Evolutionary conservation across 1,140 invertebrate species (phyloP).

Genomic region (Anoplophora glabripennis): DNA sequence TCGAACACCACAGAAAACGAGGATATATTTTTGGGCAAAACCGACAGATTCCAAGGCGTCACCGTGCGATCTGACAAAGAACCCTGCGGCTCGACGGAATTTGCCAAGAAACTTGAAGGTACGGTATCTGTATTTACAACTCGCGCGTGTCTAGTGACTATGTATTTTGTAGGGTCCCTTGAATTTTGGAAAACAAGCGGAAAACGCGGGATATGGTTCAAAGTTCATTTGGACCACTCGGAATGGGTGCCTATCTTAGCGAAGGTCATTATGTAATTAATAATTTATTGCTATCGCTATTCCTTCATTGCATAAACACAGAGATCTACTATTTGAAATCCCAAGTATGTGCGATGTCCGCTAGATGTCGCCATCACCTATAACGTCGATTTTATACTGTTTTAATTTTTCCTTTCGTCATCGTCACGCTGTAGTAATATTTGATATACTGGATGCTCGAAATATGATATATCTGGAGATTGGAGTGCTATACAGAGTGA

Average conservation of each 20-base stretch:
- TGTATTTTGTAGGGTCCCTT: constrained; percentile 64
- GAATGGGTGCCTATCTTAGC: constrained; percentile 76
- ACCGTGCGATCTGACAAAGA: constrained; percentile 62
- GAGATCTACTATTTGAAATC: too few relatives aligned
- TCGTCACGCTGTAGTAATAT: too few relatives aligned
- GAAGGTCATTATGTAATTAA: constrained; percentile 53
- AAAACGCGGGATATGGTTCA: constrained; percentile 80
- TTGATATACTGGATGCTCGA: too few relatives aligned
- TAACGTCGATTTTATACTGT: too few relatives aligned
- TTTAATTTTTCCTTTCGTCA: too few relatives aligned
- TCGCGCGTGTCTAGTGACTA: not conserved
- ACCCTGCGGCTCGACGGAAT: constrained; percentile 52
- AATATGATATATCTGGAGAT: too few relatives aligned
- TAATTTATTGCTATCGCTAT: constrained; percentile 16
- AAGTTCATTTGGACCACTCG: constrained; percentile 65
- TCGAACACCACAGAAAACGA: not conserved
- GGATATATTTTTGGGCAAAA: constrained; percentile 54
- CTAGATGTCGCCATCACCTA: not conserved
- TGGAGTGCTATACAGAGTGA: too few relatives aligned
- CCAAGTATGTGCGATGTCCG: too few relatives aligned
- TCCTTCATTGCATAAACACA: not conserved
- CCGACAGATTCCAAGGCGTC: constrained; percentile 68
- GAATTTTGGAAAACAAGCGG: constrained; percentile 64
- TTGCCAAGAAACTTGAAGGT: constrained; percentile 60
- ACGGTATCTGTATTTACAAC: constrained; percentile 19